phyloP scores from a whole-genome alignment of 2,797 vertebrate genomes.

The Streptopelia turtur region DNA sequence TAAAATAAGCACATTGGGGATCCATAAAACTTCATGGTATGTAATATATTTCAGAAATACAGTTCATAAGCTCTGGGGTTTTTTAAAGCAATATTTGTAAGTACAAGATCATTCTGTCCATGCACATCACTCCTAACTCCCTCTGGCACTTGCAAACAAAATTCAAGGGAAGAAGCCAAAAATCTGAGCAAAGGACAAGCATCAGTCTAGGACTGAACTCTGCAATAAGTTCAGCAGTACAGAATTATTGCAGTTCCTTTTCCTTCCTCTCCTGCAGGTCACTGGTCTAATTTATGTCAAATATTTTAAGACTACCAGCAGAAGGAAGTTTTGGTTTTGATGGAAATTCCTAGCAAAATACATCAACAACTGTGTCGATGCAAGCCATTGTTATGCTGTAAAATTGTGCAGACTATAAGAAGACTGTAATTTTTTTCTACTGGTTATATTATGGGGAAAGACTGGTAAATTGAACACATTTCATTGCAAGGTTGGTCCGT shows the following conservation, averaged over 20 bases:
- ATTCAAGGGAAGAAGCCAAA: background rate
- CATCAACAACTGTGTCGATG: background rate
- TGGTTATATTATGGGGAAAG: background rate
- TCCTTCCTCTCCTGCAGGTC: background rate
- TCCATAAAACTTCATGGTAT: conserved; percentile 36
- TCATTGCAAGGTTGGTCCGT: background rate
- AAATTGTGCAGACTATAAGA: background rate
- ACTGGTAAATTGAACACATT: background rate
- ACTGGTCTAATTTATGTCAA: background rate
- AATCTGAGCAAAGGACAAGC: background rate
- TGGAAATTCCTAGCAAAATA: conserved; percentile 9
- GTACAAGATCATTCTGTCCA: background rate
- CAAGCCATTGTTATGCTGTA: background rate
- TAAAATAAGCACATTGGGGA: conserved; percentile 53
- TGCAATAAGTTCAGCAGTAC: background rate
- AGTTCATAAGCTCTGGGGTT: conserved; percentile 17
- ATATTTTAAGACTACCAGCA: background rate
- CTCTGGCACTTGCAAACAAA: background rate
- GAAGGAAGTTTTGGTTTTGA: background rate
- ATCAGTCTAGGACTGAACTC: background rate
- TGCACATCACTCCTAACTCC: background rate
- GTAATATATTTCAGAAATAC: conserved; percentile 48
- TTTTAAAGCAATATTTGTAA: conserved; percentile 55
- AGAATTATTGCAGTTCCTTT: background rate
- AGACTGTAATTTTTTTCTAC: background rate